phyloP scores from a whole-genome alignment of 2,888 invertebrate genomes.

The Microctonus aethiopoides region DNA sequence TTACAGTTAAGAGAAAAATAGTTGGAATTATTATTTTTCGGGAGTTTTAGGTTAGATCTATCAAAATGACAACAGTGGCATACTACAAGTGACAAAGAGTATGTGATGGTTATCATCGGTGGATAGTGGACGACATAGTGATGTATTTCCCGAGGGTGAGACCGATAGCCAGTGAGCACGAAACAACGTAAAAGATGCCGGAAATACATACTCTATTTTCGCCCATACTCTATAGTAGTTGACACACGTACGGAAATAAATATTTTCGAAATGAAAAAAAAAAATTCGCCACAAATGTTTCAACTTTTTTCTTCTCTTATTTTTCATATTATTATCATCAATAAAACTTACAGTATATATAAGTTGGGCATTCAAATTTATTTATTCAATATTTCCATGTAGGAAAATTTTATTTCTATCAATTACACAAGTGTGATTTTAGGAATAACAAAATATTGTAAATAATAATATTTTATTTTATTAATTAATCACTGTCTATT shows the following conservation, averaged over 20 bases:
- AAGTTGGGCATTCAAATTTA: too few relatives aligned
- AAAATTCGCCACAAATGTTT: neutral
- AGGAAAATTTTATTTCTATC: too few relatives aligned
- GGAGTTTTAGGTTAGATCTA: neutral
- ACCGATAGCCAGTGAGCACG: neutral
- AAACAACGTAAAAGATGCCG: neutral
- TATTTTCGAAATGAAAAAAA: neutral
- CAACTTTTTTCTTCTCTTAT: neutral
- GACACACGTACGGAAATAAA: neutral
- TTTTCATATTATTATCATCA: neutral
- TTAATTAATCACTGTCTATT: too few relatives aligned
- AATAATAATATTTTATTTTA: too few relatives aligned
- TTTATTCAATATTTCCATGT: too few relatives aligned
- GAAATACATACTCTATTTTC: neutral
- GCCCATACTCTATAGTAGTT: neutral
- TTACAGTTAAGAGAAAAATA: too few relatives aligned
- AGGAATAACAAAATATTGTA: too few relatives aligned
- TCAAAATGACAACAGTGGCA: neutral
- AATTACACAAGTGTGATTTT: too few relatives aligned
- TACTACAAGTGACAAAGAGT: neutral
- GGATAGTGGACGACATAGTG: neutral
- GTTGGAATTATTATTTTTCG: too few relatives aligned
- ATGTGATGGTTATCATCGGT: neutral
- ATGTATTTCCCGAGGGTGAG: neutral
- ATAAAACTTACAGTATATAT: neutral